phyloP scores from a whole-genome alignment of 2,113 vertebrate genomes.

The Regulus satrapa region DNA sequence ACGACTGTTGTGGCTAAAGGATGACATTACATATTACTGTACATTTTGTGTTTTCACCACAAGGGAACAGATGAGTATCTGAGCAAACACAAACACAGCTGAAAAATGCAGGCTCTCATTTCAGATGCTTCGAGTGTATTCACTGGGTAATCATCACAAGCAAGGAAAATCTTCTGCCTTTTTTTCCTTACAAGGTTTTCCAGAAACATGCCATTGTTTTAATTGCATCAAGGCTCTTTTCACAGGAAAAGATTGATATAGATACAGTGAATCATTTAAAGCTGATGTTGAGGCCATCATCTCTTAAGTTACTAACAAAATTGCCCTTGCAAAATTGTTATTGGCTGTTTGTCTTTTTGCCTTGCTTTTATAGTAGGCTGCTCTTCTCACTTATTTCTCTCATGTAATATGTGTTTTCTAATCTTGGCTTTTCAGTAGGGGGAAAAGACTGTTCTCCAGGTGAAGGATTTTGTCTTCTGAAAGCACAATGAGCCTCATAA shows the following conservation, averaged over 20 bases:
- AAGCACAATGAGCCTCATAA: neutral
- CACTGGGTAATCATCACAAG: neutral
- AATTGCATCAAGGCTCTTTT: neutral
- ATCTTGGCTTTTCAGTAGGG: neutral
- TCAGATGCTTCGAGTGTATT: neutral
- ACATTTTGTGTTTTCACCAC: conserved; percentile 54
- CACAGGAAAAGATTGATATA: neutral
- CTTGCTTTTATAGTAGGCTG: neutral
- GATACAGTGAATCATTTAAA: neutral
- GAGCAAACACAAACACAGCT: conserved; percentile 33
- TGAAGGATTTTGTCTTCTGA: neutral
- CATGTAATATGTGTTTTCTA: neutral
- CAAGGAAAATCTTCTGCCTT: neutral
- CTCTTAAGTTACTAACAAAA: neutral
- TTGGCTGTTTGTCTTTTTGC: neutral
- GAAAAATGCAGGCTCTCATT: conserved; percentile 17
- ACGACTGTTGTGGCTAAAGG: conserved; percentile 32
- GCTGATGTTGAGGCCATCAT: neutral
- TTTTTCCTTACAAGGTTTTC: conserved; percentile 15
- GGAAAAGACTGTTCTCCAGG: neutral
- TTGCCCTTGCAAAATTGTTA: neutral
- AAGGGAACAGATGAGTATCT: conserved; percentile 45
- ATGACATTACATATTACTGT: conserved; percentile 31
- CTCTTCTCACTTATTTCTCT: neutral
- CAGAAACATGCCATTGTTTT: neutral